A percentile compares a stretch with the other conserved stretches of the same genome.
Evolutionary conservation across 2,888 invertebrate genomes (phyloP).

Genomic region (Eupelmus urozonus): DNA sequence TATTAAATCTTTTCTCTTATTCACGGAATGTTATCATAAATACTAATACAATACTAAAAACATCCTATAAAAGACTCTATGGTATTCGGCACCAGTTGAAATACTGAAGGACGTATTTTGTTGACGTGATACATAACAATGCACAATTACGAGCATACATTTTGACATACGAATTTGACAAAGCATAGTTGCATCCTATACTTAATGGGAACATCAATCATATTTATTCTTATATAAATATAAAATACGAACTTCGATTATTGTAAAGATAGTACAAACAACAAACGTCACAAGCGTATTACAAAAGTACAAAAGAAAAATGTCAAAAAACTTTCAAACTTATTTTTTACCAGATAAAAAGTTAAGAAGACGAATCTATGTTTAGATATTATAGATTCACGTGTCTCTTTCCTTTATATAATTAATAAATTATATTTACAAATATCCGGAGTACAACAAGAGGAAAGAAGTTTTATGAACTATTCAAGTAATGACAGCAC

Average conservation of each 20-base stretch:
- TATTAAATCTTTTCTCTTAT: constrained; percentile 15
- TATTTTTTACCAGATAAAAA: constrained; percentile 51
- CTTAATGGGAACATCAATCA: constrained; percentile 42
- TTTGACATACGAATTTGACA: constrained; percentile 20
- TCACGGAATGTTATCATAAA: constrained; percentile 25
- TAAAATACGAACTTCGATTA: constrained; percentile 39
- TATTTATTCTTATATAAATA: constrained; percentile 40
- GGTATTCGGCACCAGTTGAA: constrained; percentile 57
- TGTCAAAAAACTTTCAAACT: constrained; percentile 28
- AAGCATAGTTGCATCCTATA: constrained; percentile 37
- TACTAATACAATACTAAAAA: constrained; percentile 52
- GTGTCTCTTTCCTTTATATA: constrained; percentile 10
- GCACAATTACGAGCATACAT: constrained; percentile 24
- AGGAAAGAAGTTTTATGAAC: constrained; percentile 39
- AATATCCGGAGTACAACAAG: constrained; percentile 35
- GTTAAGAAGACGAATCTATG: constrained; percentile 38
- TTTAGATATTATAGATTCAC: constrained; percentile 16
- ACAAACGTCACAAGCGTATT: constrained; percentile 47
- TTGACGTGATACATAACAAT: constrained; percentile 26
- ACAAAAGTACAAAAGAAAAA: constrained; percentile 56
- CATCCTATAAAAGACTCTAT: constrained; percentile 44
- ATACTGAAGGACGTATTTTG: constrained; percentile 57
- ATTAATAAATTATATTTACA: constrained; percentile 39
- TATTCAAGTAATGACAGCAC: constrained; percentile 49
- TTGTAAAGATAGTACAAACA: constrained; percentile 51